phyloP scores from a whole-genome alignment of 2,113 vertebrate species.

The Rhinolophus sinicus region DNA sequence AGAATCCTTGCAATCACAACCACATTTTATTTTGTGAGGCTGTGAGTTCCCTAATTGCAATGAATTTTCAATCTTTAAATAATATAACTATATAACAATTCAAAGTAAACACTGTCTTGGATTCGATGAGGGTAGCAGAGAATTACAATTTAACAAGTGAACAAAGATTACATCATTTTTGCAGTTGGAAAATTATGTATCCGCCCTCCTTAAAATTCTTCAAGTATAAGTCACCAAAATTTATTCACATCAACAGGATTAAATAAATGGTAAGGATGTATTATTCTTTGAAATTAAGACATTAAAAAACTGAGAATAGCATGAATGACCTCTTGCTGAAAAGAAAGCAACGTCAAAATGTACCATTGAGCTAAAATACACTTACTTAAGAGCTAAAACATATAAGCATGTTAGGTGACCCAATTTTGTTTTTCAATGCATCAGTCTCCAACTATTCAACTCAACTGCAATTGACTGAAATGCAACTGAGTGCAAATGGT shows the following conservation, averaged over 20 bases:
- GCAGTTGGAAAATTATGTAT: constrained; percentile 58
- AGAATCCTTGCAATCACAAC: constrained; percentile 62
- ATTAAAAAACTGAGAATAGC: constrained; percentile 11
- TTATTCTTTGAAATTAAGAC: constrained; percentile 50
- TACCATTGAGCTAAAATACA: constrained; percentile 2
- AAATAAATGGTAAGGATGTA: constrained; percentile 10
- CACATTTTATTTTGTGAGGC: constrained; percentile 70
- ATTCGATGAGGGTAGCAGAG: constrained; percentile 42
- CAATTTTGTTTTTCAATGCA: not conserved
- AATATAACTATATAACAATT: constrained; percentile 57
- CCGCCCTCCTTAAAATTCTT: constrained; percentile 55
- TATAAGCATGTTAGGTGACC: not conserved
- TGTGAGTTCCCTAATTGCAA: constrained; percentile 64
- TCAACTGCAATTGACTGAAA: not conserved
- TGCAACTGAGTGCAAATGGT: not conserved
- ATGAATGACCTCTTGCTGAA: not conserved
- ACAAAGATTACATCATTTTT: constrained; percentile 61
- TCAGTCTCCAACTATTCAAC: not conserved
- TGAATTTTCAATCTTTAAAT: constrained; percentile 59
- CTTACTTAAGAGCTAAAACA: not conserved
- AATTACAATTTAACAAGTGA: constrained; percentile 64
- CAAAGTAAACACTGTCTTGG: constrained; percentile 62
- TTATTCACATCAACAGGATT: constrained; percentile 56
- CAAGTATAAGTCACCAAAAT: constrained; percentile 55
- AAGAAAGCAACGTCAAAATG: not conserved